phyloP scores from a whole-genome alignment of 2,797 vertebrate genomes.

The Ambastaia sidthimunki region DNA sequence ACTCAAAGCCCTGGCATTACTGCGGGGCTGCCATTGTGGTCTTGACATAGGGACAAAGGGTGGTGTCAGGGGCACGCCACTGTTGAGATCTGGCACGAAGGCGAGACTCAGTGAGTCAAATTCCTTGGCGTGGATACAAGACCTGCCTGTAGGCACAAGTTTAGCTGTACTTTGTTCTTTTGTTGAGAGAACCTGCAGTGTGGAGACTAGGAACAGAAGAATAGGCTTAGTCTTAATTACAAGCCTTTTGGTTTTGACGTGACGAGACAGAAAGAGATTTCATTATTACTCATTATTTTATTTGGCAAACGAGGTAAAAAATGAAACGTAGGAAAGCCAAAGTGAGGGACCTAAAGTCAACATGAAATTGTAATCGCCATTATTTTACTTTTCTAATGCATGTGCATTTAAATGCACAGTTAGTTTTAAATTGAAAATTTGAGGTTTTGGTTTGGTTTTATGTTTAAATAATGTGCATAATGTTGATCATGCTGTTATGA shows the following conservation, averaged over 20 bases:
- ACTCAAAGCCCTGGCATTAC: constrained; percentile 54
- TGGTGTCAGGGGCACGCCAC: constrained; percentile 52
- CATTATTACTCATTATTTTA: constrained; percentile 21
- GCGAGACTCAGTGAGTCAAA: constrained; percentile 56
- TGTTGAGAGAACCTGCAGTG: constrained; percentile 55
- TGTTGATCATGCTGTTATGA: too few species aligned
- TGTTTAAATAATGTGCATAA: too few species aligned
- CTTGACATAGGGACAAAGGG: constrained; percentile 65
- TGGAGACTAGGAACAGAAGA: constrained; percentile 66
- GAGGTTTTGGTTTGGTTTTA: too few species aligned
- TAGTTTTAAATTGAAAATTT: too few species aligned
- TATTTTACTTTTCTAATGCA: too few species aligned
- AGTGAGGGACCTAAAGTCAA: not conserved
- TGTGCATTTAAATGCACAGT: too few species aligned
- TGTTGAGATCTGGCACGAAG: constrained; percentile 61
- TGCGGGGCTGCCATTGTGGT: constrained; percentile 64
- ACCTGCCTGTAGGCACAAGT: constrained; percentile 65
- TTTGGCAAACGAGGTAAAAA: not conserved
- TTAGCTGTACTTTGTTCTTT: constrained; percentile 64
- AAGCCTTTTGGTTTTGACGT: constrained; percentile 55
- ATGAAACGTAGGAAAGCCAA: not conserved
- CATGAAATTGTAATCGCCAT: not conserved
- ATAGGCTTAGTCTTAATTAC: constrained; percentile 53
- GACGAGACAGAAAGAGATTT: constrained; percentile 60
- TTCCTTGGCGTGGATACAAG: constrained; percentile 62